Evolutionary conservation across 64 coral and sea anemone genomes (phyloP).

Genomic region (Stylophora pistillata): DNA sequence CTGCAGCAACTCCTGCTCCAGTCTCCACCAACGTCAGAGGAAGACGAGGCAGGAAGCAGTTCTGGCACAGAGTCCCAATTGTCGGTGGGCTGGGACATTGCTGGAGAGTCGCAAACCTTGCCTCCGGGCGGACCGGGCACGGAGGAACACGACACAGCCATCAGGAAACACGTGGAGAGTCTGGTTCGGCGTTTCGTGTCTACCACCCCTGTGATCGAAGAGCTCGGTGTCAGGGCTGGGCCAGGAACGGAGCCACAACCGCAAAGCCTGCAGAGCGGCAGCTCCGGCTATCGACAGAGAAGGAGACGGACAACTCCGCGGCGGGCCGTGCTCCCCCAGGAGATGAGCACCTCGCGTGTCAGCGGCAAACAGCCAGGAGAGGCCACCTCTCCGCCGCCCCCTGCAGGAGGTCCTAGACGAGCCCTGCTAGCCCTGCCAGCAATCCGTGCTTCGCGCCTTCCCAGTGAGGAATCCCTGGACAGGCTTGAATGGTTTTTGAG

Average conservation of each 20-base stretch:
- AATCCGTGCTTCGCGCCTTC: background rate
- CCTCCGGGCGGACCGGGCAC: background rate
- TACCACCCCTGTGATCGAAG: background rate
- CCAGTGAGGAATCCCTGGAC: background rate
- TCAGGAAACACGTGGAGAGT: background rate
- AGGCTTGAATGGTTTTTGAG: background rate
- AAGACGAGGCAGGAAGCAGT: background rate
- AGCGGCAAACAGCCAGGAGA: background rate
- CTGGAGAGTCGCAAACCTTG: background rate
- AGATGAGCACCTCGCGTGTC: background rate
- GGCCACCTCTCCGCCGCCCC: background rate
- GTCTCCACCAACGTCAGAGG: too few relatives aligned
- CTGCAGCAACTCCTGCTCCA: too few relatives aligned
- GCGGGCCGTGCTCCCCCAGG: background rate
- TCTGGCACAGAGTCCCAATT: background rate
- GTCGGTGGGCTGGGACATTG: background rate
- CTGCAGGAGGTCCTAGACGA: background rate
- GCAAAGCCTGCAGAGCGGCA: background rate
- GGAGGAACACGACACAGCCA: background rate
- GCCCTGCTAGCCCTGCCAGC: background rate
- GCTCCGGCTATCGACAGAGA: background rate
- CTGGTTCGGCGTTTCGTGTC: background rate
- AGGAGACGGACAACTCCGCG: background rate
- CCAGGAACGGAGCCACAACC: background rate
- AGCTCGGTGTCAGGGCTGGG: background rate